These are phyloP conservation scores for Siderastrea radians DNA, from an alignment of 92 coral and sea anemone genomes.

Conservation along the genomic window DNA sequence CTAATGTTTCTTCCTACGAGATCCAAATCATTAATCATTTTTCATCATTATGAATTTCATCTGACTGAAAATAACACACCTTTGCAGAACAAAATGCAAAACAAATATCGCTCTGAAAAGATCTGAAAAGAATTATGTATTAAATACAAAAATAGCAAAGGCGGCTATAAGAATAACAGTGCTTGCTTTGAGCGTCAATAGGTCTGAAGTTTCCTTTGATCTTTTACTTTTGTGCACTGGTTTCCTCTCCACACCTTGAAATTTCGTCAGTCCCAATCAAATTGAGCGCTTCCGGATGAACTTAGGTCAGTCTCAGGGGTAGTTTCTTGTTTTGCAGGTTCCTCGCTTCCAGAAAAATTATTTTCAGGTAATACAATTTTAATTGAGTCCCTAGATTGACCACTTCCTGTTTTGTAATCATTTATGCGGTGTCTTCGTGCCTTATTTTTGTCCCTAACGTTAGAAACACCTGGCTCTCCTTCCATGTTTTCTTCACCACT, in stretches of 20 bases:
- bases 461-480: neutral
- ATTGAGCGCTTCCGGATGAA: slow-evolving; percentile 29
- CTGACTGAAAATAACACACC: too few relatives aligned
- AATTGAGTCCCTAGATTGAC: neutral
- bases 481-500: neutral
- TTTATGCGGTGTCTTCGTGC: neutral
- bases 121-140: too few relatives aligned
- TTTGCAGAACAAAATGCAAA: too few relatives aligned
- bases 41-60: too few relatives aligned
- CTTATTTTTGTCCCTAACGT: neutral
- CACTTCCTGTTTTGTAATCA: slow-evolving; percentile 6
- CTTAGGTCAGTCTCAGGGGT: neutral
- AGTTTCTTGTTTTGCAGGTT: neutral
- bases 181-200: too few relatives aligned
- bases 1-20: too few relatives aligned
- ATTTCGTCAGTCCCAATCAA: neutral
- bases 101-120: too few relatives aligned
- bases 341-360: slow-evolving; percentile 24
- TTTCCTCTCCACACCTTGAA: slow-evolving; percentile 1
- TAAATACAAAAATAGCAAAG: too few relatives aligned
- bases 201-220: neutral
- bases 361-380: slow-evolving; percentile 23
- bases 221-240: neutral
- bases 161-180: too few relatives aligned
- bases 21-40: too few relatives aligned